Evolutionary conservation across 2,113 vertebrate species (phyloP).

Genomic region (Larimichthys crocea): DNA sequence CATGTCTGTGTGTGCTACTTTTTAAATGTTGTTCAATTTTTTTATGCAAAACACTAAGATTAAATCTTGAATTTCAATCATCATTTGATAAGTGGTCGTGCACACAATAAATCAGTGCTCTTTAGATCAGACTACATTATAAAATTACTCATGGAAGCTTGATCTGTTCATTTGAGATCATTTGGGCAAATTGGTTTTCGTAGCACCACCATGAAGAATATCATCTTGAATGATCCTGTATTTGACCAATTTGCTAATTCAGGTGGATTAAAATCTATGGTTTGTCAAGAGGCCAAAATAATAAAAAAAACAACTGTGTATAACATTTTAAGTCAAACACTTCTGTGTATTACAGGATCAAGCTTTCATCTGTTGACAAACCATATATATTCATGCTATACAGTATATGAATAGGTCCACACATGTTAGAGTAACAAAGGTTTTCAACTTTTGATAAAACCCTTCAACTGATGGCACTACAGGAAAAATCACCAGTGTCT

Average conservation of each 20-base stretch:
- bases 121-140: not conserved
- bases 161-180: not conserved
- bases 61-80: not conserved
- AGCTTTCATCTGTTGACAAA: not conserved
- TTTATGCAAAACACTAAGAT: no score
- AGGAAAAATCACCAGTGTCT: not conserved
- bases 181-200: not conserved
- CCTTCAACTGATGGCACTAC: not conserved
- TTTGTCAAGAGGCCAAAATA: not conserved
- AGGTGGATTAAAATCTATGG: not conserved
- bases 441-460: not conserved
- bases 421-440: not conserved
- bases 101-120: not conserved
- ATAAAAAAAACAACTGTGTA: not conserved
- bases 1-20: not conserved
- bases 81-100: not conserved
- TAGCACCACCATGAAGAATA: not conserved
- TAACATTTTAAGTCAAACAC: not conserved
- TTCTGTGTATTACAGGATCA: no score
- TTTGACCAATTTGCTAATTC: not conserved
- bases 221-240: not conserved
- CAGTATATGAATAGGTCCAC: not conserved
- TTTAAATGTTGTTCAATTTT: not conserved
- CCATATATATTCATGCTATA: not conserved
- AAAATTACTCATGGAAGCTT: not conserved